Conservation (phyloP, 2,113 vertebrate species). For the Calypte anna region DNA sequence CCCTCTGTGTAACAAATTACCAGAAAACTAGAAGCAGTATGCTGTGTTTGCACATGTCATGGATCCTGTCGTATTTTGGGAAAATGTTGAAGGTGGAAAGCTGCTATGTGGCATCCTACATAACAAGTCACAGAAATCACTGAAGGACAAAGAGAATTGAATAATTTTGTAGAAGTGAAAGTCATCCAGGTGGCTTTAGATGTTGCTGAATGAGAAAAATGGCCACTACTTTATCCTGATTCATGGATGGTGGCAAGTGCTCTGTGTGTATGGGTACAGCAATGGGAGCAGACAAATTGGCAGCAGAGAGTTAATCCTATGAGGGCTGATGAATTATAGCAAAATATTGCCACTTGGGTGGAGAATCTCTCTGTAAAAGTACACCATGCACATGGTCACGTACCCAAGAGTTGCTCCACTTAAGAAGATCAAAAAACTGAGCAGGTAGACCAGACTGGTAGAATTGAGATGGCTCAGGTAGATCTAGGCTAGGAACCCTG, state of each 20-base stretch:
- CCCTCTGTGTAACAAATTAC: not conserved
- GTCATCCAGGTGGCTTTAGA: not conserved
- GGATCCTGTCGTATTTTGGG: not conserved
- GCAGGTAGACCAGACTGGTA: not conserved
- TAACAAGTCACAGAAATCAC: not conserved
- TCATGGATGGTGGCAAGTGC: not conserved
- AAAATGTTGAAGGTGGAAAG: not conserved
- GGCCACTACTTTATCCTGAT: not conserved
- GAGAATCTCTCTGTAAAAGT: not conserved
- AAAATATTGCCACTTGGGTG: not conserved
- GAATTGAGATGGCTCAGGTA: not conserved
- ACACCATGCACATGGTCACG: accelerated
- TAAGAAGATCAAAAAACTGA: not conserved
- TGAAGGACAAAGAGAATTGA: not conserved
- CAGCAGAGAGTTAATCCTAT: not conserved
- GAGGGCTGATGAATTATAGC: not conserved
- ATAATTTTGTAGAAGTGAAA: not conserved
- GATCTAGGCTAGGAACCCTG: not conserved
- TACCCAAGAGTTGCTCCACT: not conserved
- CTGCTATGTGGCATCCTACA: not conserved
- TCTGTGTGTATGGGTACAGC: not conserved
- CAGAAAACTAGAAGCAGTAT: not conserved
- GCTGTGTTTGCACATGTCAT: not conserved
- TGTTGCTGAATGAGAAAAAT: not conserved
- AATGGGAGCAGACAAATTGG: not conserved